Evolutionary conservation across 2,113 vertebrate genomes (phyloP).

Genomic region (Sula dactylatra): DNA sequence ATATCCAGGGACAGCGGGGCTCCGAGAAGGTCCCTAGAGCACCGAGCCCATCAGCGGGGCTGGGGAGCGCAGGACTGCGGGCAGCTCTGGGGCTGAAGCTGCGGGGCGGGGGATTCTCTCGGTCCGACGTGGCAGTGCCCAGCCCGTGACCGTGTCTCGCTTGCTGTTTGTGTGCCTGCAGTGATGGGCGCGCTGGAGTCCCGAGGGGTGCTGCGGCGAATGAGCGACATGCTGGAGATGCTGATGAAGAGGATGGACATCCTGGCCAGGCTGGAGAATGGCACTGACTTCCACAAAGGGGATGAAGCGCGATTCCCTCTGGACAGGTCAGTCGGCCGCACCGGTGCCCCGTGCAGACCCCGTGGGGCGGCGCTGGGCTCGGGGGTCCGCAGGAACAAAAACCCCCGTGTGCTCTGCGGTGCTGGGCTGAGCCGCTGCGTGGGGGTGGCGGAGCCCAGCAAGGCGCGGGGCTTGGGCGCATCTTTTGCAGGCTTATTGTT

Average conservation of each 20-base stretch:
- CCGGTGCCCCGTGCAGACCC: background rate
- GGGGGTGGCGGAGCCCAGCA: fast-evolving
- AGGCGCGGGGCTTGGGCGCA: background rate
- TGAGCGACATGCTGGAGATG: slow-evolving; percentile 95
- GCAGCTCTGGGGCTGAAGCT: background rate
- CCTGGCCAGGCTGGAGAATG: slow-evolving; percentile 87
- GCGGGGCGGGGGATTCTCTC: background rate
- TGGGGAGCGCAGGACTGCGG: fast-evolving
- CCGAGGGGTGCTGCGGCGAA: slow-evolving; percentile 88
- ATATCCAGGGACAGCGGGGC: fast-evolving
- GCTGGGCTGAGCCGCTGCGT: background rate
- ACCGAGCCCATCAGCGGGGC: fast-evolving
- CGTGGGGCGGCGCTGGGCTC: fast-evolving
- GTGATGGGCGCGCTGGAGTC: slow-evolving; percentile 87
- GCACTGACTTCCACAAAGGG: slow-evolving; percentile 80
- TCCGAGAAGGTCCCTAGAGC: fast-evolving
- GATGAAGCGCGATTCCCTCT: slow-evolving; percentile 77
- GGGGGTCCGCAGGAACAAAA: background rate
- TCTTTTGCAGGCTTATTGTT: background rate
- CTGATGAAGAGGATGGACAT: slow-evolving; percentile 91
- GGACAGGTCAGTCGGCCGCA: slow-evolving; percentile 78
- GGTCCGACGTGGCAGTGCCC: fast-evolving
- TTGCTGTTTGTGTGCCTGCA: slow-evolving; percentile 61
- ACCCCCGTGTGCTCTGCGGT: fast-evolving
- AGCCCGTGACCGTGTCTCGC: fast-evolving